Evolutionary conservation across 2,888 invertebrate species (phyloP).

Genomic region (Xestobium rufovillosum): DNA sequence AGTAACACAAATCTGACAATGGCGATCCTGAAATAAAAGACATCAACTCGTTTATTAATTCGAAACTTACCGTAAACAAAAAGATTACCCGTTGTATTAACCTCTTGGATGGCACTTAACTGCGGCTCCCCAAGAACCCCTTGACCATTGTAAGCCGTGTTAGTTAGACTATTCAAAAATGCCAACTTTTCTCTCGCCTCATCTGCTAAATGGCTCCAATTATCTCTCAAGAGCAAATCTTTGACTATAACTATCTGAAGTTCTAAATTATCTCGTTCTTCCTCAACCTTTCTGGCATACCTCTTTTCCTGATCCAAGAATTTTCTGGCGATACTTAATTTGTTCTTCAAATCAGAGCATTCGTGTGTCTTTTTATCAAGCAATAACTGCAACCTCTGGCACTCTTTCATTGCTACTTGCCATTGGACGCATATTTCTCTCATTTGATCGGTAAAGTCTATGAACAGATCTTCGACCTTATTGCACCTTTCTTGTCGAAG

Average conservation of each 20-base stretch:
- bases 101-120: slow-evolving; percentile 57
- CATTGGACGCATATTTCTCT: slow-evolving; percentile 65
- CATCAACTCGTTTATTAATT: slow-evolving; percentile 1
- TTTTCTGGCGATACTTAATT: slow-evolving; percentile 72
- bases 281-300: slow-evolving; percentile 5
- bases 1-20: slow-evolving; percentile 72
- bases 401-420: slow-evolving; percentile 62
- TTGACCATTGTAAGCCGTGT: neutral
- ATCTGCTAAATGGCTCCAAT: slow-evolving; percentile 20
- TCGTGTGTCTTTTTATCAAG: slow-evolving; percentile 65
- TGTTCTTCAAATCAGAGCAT: slow-evolving; percentile 67
- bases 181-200: slow-evolving; percentile 59
- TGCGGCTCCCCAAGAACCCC: slow-evolving; percentile 23
- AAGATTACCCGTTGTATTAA: slow-evolving; percentile 66
- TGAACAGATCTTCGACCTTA: slow-evolving; percentile 42
- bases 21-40: slow-evolving; percentile 51
- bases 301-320: slow-evolving; percentile 53
- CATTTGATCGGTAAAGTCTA: slow-evolving; percentile 64
- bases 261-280: slow-evolving; percentile 7
- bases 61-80: neutral
- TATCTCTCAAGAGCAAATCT: slow-evolving; percentile 45
- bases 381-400: slow-evolving; percentile 61
- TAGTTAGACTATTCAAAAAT: slow-evolving; percentile 57
- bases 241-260: neutral
- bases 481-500: slow-evolving; percentile 19